Evolutionary conservation across 2,797 vertebrate species (phyloP).

Genomic region (Hydrocynus forskahlii): DNA sequence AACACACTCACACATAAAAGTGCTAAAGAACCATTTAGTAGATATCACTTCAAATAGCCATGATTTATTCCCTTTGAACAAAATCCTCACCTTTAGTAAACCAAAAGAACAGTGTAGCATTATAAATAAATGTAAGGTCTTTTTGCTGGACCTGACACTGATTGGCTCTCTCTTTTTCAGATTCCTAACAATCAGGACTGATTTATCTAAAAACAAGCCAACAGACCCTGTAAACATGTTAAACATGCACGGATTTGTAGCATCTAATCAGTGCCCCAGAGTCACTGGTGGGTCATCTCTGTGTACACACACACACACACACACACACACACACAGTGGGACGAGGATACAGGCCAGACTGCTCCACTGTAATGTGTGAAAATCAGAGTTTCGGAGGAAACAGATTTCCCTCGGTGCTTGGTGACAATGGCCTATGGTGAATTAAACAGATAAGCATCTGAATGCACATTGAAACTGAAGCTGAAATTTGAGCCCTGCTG

Average conservation of each 20-base stretch:
- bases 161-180: no score
- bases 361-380: background rate
- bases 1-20: no score
- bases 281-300: background rate
- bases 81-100: no score
- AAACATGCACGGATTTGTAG: background rate
- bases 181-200: no score
- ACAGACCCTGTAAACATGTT: background rate
- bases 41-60: no score
- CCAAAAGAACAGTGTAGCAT: no score
- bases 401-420: background rate
- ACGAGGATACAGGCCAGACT: background rate
- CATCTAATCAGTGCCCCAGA: background rate
- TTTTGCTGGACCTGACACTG: no score
- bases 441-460: conserved; percentile 16
- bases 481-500: background rate
- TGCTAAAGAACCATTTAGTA: no score
- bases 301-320: no score
- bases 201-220: background rate
- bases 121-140: no score
- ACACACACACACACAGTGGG: background rate
- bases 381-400: conserved; percentile 22
- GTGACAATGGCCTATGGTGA: conserved; percentile 20
- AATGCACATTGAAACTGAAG: conserved; percentile 4
- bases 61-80: no score